Conservation (phyloP, 2,888 invertebrate species). For the Andrena chrysosceles region DNA sequence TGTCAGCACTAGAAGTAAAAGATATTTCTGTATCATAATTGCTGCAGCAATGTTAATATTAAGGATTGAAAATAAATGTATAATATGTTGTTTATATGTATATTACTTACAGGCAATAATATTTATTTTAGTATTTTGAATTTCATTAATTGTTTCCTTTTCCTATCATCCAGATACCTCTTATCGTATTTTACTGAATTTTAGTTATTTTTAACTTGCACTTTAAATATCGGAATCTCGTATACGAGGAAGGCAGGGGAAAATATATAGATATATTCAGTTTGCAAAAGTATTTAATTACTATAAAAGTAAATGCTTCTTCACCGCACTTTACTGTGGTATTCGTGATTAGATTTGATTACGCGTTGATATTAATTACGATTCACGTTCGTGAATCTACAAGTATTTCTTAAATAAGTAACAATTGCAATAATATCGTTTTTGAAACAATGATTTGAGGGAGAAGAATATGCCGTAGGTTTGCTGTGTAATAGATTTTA, state of each 20-base stretch:
- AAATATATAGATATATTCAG: slow-evolving; percentile 7
- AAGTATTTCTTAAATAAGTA: slow-evolving; percentile 9
- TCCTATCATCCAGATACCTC: background rate
- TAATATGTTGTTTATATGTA: background rate
- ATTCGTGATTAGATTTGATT: background rate
- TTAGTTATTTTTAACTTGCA: background rate
- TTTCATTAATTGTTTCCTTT: background rate
- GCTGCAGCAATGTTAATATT: slow-evolving; percentile 13
- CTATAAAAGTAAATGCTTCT: slow-evolving; percentile 23
- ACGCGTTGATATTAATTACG: slow-evolving; percentile 5
- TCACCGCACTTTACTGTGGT: background rate
- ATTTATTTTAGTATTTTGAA: background rate
- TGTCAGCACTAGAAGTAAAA: slow-evolving; percentile 88
- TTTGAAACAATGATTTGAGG: background rate
- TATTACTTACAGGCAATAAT: background rate
- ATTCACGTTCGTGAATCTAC: slow-evolving; percentile 9
- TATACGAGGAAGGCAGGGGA: slow-evolving; percentile 2
- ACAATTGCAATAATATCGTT: slow-evolving; percentile 1
- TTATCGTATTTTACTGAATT: background rate
- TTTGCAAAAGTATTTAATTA: slow-evolving; percentile 26
- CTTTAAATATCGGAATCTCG: background rate
- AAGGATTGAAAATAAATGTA: slow-evolving; percentile 9
- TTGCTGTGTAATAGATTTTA: background rate
- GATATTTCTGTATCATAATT: slow-evolving; percentile 83
- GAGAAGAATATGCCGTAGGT: slow-evolving; percentile 5